A percentile compares a stretch with the other conserved stretches of the same genome.
These are phyloP conservation scores for Biston stratarius DNA, from an alignment of 2,888 invertebrate genomes.

Conservation along the genomic window DNA sequence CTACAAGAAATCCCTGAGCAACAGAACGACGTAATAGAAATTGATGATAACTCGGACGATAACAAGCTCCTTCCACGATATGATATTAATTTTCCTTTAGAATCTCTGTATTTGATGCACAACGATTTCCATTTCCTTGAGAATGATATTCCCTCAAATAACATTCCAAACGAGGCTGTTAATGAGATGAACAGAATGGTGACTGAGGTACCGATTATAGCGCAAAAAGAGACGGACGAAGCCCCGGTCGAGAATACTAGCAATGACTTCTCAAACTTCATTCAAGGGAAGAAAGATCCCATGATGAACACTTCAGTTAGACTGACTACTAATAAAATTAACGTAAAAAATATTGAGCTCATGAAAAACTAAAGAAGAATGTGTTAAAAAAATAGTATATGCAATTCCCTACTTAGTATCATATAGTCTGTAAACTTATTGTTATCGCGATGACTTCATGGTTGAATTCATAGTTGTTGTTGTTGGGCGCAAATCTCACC, in stretches of 20 bases:
- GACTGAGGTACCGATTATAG: constrained; percentile 70
- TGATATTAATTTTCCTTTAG: constrained; percentile 78
- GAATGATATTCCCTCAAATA: constrained; percentile 67
- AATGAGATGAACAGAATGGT: constrained; percentile 73
- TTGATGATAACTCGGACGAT: constrained; percentile 81
- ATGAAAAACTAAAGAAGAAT: constrained; percentile 82
- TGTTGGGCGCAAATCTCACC: too few species aligned
- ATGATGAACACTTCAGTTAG: constrained; percentile 80
- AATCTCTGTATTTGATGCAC: constrained; percentile 77
- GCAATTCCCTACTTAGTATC: too few species aligned
- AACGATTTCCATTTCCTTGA: constrained; percentile 81
- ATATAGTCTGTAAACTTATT: too few species aligned
- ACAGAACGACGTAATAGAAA: constrained; percentile 79
- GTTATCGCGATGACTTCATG: too few species aligned
- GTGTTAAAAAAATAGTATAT: neutral
- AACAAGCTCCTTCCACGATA: constrained; percentile 75
- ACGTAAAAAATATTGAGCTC: constrained; percentile 82
- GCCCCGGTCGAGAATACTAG: constrained; percentile 53
- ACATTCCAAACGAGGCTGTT: constrained; percentile 59
- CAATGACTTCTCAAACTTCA: constrained; percentile 69
- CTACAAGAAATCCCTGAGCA: constrained; percentile 70
- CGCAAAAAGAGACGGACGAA: constrained; percentile 68
- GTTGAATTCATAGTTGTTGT: too few species aligned
- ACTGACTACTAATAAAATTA: constrained; percentile 77
- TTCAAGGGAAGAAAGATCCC: constrained; percentile 78